These are phyloP conservation scores for Orthosia incerta DNA, from an alignment of 2,888 invertebrate genomes.

Conservation along the genomic window DNA sequence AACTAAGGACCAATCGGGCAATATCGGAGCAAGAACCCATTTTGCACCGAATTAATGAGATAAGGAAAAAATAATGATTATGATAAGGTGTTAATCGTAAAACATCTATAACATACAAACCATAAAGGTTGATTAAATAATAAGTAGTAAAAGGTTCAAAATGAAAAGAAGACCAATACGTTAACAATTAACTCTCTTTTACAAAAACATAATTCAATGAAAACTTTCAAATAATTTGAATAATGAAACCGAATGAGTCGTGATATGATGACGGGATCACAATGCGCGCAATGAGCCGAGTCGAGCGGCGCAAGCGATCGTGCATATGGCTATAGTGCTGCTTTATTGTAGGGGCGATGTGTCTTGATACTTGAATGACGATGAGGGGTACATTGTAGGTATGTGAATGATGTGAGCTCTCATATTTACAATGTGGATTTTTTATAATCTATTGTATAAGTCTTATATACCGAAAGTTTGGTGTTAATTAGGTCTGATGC, in stretches of 20 bases:
- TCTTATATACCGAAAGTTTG: too few species aligned
- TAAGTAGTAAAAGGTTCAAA: too few species aligned
- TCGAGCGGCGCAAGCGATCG: conserved; percentile 66
- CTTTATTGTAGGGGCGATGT: conserved; percentile 8
- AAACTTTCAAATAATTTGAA: conserved; percentile 52
- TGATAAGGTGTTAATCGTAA: neutral
- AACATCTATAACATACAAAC: neutral
- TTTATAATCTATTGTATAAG: too few species aligned
- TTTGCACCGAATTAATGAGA: neutral
- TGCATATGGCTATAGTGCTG: conserved; percentile 74
- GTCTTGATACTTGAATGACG: conserved; percentile 71
- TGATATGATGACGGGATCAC: conserved; percentile 67
- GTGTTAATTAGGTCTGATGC: too few species aligned
- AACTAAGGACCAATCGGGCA: neutral
- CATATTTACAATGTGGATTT: too few species aligned
- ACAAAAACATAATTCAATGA: conserved; percentile 4
- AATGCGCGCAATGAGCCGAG: conserved; percentile 80
- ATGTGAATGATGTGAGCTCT: too few species aligned
- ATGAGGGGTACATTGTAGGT: neutral
- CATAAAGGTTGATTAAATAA: neutral
- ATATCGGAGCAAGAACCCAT: too few species aligned
- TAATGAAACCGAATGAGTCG: conserved; percentile 56
- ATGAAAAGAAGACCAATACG: neutral
- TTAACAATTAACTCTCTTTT: conserved; percentile 12
- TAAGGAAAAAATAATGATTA: neutral